Evolutionary conservation across 1,140 invertebrate species (phyloP).

Genomic region (Papilio helenus): DNA sequence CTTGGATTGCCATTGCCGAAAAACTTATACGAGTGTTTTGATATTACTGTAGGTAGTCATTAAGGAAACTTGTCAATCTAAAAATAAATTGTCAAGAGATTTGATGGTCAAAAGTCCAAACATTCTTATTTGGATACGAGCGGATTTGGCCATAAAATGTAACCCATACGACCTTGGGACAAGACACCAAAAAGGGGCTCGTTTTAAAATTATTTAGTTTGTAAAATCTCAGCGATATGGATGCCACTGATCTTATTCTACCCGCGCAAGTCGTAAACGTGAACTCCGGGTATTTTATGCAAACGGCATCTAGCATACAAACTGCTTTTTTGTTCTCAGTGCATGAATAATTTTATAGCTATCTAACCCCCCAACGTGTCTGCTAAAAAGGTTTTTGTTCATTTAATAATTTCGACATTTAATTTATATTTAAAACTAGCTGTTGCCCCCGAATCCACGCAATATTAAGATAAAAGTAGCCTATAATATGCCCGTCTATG

Average conservation of each 20-base stretch:
- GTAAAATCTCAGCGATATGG: neutral
- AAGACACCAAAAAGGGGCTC: neutral
- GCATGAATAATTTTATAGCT: slow-evolving; percentile 3
- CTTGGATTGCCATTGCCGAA: neutral
- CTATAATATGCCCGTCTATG: too few relatives aligned
- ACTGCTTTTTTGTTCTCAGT: slow-evolving; percentile 9
- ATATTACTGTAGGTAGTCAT: neutral
- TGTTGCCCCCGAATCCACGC: too few relatives aligned
- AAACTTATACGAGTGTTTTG: neutral
- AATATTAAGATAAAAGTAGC: too few relatives aligned
- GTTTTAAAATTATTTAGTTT: slow-evolving; percentile 22
- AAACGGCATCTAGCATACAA: neutral
- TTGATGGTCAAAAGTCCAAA: neutral
- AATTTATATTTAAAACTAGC: neutral
- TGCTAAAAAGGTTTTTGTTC: neutral
- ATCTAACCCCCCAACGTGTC: neutral
- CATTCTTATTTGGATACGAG: neutral
- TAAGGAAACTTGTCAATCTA: neutral
- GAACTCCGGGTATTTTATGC: neutral
- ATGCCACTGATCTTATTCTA: neutral
- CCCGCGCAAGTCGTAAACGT: slow-evolving; percentile 17
- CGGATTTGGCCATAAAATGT: neutral
- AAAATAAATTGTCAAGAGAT: neutral
- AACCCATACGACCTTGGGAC: neutral
- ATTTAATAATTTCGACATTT: neutral